Base-by-base conservation (phyloP, 2,113 vertebrate genomes). In the Galeopterus variegatus region DNA sequence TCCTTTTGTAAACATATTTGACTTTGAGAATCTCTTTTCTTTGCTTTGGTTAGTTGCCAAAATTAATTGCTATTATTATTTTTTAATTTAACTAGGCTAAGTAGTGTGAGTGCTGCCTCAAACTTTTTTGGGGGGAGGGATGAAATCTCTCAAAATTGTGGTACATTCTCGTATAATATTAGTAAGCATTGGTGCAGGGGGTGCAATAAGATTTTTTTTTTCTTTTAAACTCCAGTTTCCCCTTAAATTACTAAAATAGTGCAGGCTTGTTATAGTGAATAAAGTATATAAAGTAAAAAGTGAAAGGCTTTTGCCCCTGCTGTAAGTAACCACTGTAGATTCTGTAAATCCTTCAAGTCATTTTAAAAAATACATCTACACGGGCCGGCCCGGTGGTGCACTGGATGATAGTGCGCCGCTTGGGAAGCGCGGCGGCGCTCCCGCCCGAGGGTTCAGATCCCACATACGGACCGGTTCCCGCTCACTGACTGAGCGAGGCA, bases 221-320 rank as follows among this genome's bases (percentile, higher is more conserved):
- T 65, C 69, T 94, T 96, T 96, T n/a, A 87, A 94, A 73, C 19
- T 75, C 54, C 62, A 58, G 18, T 95, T 84, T 96, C 48, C 36
- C 45, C 52, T 86, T 86, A 70, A 82, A 56, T 86, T 82, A 45
- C 41, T 79, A 90, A 95, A 89, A 23, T 92, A 73, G 28, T 64
- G 7, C 33, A 82, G 41, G 15, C 26, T 85, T 77, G 2, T 80
- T 86, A 31, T 18, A 65, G n/a, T 82, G 54, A 92, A 12, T 69
- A 67, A 58, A 75, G 24, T 56, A 41, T 24, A 52, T 89, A 64
- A 80, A n/a, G 21, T 36, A 79, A 87, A 81, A 85, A 58, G 41
- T 36, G 5, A 28, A 33, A 45, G 52, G 1, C 33, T 75, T 77
- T 94, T 83, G 54, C 15, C 11, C 6, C 15, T 70, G 69, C 7